Evolutionary conservation across 2,888 invertebrate genomes (phyloP).

Genomic region (Hedya salicella): DNA sequence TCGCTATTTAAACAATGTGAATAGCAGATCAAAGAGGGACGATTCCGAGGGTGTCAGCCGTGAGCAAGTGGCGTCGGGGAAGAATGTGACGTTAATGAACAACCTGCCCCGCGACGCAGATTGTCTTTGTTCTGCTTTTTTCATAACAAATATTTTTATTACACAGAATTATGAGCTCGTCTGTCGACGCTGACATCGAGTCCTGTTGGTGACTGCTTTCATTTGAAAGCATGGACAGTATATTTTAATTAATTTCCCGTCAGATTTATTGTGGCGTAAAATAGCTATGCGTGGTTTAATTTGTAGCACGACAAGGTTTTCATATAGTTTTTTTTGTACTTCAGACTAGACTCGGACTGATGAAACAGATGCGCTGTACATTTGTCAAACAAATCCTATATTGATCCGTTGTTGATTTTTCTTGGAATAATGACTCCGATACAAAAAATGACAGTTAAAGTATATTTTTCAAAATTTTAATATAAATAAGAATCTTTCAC

Average conservation of each 20-base stretch:
- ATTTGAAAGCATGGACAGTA: neutral
- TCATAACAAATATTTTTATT: constrained; percentile 31
- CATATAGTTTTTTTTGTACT: neutral
- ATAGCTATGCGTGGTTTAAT: neutral
- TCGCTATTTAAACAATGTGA: constrained; percentile 44
- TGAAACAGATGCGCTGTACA: no score
- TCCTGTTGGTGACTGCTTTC: constrained; percentile 19
- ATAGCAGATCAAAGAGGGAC: constrained; percentile 49
- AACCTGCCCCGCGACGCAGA: constrained; percentile 29
- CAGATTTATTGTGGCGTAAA: constrained; percentile 29
- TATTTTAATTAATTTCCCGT: constrained; percentile 22
- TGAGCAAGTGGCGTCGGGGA: constrained; percentile 45
- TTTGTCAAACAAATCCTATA: no score
- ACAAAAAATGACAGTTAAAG: no score
- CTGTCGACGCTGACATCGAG: constrained; percentile 17
- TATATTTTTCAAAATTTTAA: no score
- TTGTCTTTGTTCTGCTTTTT: constrained; percentile 37
- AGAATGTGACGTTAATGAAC: constrained; percentile 53
- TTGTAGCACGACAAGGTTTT: neutral
- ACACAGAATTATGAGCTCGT: constrained; percentile 32
- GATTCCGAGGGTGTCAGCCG: constrained; percentile 43
- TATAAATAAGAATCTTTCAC: no score
- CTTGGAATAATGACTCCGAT: no score
- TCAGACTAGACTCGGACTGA: no score
- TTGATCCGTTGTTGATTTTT: no score